phyloP scores from a whole-genome alignment of 2,797 vertebrate genomes.

The Staurois parvus region DNA sequence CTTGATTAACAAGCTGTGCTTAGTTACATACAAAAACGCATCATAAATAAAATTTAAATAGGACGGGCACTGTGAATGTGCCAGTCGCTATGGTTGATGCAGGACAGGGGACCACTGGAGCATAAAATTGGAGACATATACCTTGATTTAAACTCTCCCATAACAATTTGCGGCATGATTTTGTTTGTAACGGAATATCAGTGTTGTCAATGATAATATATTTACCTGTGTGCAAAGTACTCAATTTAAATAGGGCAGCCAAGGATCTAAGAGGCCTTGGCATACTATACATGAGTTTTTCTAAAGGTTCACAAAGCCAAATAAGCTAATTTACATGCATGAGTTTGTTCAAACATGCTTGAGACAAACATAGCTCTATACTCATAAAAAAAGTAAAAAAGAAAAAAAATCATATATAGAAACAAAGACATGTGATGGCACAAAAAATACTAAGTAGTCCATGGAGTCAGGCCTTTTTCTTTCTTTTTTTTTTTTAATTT shows the following conservation, averaged over 20 bases:
- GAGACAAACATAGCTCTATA: too few relatives aligned
- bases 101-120: constrained; percentile 32
- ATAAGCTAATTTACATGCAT: too few relatives aligned
- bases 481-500: too few relatives aligned
- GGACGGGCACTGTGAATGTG: neutral
- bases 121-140: constrained; percentile 50
- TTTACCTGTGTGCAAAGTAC: neutral
- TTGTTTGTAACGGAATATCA: constrained; percentile 43
- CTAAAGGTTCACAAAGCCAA: too few relatives aligned
- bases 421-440: too few relatives aligned
- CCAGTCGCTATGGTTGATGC: constrained; percentile 5
- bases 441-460: too few relatives aligned
- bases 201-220: constrained; percentile 34
- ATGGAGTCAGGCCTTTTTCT: too few relatives aligned
- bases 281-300: neutral
- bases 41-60: neutral
- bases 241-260: neutral
- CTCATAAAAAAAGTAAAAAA: too few relatives aligned
- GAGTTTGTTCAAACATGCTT: too few relatives aligned
- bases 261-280: neutral
- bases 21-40: neutral
- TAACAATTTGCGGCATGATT: constrained; percentile 27
- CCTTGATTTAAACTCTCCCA: constrained; percentile 30
- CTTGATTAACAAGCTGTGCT: constrained; percentile 23
- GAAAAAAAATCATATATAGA: too few relatives aligned